Conservation (phyloP, 2,797 vertebrate species). For the Ceryle rudis region DNA sequence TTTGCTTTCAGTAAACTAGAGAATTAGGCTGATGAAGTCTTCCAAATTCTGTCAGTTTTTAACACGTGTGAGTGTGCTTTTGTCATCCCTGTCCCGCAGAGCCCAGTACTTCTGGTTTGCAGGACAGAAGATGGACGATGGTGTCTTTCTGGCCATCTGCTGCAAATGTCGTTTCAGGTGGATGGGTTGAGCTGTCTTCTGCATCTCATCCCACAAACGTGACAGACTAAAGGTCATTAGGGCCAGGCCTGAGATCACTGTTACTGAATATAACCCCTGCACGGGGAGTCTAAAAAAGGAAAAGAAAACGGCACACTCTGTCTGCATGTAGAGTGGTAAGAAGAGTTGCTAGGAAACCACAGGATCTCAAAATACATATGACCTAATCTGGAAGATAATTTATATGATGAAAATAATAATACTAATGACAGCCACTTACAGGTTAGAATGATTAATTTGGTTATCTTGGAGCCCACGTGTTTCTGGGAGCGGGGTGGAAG, state of each 20-base stretch:
- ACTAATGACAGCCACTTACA: conserved; percentile 71
- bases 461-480: conserved; percentile 23
- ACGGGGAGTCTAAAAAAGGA: conserved; percentile 54
- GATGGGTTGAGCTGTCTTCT: neutral
- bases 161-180: neutral
- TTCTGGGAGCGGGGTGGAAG: neutral
- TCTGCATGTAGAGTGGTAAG: conserved; percentile 48
- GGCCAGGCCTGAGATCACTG: conserved; percentile 48
- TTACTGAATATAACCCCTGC: conserved; percentile 59
- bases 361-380: conserved; percentile 71
- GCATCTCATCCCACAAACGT: neutral
- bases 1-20: neutral
- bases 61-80: fast-evolving
- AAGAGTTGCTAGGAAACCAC: conserved; percentile 72
- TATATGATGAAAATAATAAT: conserved; percentile 72
- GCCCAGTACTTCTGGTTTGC: neutral
- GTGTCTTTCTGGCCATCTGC: neutral
- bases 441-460: conserved; percentile 58
- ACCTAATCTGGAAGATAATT: conserved; percentile 74
- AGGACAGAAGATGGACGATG: neutral
- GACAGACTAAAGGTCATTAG: conserved; percentile 27
- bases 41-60: neutral
- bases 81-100: neutral
- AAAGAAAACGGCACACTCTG: conserved; percentile 45
- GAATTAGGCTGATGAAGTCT: neutral